Conservation (phyloP, 2,888 invertebrate species). For the Trichogramma evanescens region DNA sequence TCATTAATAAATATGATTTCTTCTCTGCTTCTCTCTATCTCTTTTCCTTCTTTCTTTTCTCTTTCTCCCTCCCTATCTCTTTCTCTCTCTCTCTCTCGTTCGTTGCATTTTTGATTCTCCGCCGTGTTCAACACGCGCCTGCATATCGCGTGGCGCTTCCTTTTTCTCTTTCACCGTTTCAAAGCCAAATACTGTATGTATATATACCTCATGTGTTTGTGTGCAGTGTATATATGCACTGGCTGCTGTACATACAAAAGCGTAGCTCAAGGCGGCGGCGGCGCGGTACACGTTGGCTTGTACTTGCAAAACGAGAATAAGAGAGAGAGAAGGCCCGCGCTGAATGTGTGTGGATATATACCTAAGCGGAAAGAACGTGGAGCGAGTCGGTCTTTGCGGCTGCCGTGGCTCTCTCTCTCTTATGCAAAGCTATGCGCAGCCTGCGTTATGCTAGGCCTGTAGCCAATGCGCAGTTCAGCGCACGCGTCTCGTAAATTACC, state of each 20-base stretch:
- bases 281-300: too few relatives aligned
- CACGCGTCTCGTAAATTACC: constrained; percentile 6
- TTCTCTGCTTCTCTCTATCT: neutral
- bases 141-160: neutral
- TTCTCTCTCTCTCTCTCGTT: neutral
- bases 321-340: neutral
- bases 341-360: neutral
- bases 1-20: constrained; percentile 22
- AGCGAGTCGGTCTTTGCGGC: too few relatives aligned
- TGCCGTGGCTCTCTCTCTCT: too few relatives aligned
- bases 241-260: too few relatives aligned
- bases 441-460: too few relatives aligned
- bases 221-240: neutral
- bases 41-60: neutral
- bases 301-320: neutral
- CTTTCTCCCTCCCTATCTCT: neutral
- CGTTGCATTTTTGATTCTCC: neutral
- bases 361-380: too few relatives aligned
- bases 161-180: neutral
- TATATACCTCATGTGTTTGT: neutral
- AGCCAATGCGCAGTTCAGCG: neutral
- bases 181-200: neutral
- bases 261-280: too few relatives aligned
- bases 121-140: too few relatives aligned
- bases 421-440: too few relatives aligned